Evolutionary conservation across 1,140 invertebrate genomes (phyloP), one percentile per base, ranked within the genome.

Genomic region (Dinoponera quadriceps): DNA sequence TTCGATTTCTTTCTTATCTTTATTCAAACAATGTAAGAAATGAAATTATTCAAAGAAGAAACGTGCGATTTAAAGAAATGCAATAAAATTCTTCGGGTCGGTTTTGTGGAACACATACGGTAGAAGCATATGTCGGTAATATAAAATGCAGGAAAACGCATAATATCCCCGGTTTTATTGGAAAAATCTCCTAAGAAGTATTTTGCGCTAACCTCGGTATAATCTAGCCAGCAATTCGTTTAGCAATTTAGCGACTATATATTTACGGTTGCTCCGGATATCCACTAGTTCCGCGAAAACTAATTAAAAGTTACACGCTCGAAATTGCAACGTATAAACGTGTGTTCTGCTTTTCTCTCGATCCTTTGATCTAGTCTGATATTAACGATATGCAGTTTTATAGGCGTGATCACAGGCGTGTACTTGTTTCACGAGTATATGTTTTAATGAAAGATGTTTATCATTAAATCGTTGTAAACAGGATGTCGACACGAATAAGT

Each of bases 381-480:
- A 68, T 16, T 22, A n/a, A 3, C 38, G 7, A 44, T 11, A 44
- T 33, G 5, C 7, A 7, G 33, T 51, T 51, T 13, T 3, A 63
- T 25, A 25, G 59, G 16, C 14, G 20, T 18, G 62, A 63, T 74
- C 16, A 13, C 22, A 38, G 16, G 1, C 18, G 20, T 65, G 22
- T 75, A 63, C 22, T 25, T 44, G 3, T 44, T 9, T 44, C 38
- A 49, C 49, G 13, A 0, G n/a, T 18, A 51, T n/a, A 20, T 62
- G 16, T 38, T 18, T 48, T 33, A 63, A 51, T 75, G 63, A 75
- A 63, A 63, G 48, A 62, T 29, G 18, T 22, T 13, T 49, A 22
- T 11, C 7, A 44, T 44, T 44, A 5, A 14, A 65, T 22, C 5
- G 59, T 51, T 51, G 3, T 25, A 2, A 7, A 1, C 48, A 18